Base-by-base conservation (phyloP, 2,888 invertebrate species). In the Torymus tubicola region DNA sequence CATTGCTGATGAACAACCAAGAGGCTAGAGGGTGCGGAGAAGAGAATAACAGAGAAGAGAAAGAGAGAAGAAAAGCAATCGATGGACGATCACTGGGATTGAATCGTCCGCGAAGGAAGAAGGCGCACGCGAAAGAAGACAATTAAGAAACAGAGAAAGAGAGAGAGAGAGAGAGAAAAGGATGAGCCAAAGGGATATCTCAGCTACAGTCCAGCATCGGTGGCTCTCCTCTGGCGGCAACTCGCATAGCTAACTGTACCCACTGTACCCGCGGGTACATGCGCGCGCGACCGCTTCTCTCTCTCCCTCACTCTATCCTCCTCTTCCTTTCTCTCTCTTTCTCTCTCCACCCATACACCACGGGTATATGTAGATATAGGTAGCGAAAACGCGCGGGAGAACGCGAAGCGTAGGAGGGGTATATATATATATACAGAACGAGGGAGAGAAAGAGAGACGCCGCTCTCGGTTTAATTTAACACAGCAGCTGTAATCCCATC, bases 401-500 rank as follows among this genome's bases (percentile, higher is more conserved):
- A 8, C 5, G 42, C 5, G 42, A 5, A 42, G 42, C 42, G 8
- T 42, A 42, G 42, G 42, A 42, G 42, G 42, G 42, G 42, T 42
- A 21, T 21, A 21, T 21, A 21, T 2, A 53, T 42, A 21, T 21
- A 21, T 21, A 21, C 21, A 53, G 18, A 21, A 16, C 31, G 24
- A 61, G 60, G 24, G 61, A 63, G 61, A 21, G 74, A 57, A 87
- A 21, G 69, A 16, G 70, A 57, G 60, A 53, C 42, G 4, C 57
- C 57, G 60, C 74, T 63, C 88, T 88, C 89, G 89, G 90, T 90
- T 91, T 90, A 91, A 91, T 91, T 90, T 91, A 91, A 90, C 90
- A 87, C 90, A 90, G 90, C 90, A 91, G 90, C 90, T 91, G 90
- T 90, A 91, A 90, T 91, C 90, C 90, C 90, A 91, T 91, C 90